A percentile compares a stretch with the other conserved stretches of the same genome.
phyloP scores from a whole-genome alignment of 2,888 invertebrate species.

The Cheilosia urbana region DNA sequence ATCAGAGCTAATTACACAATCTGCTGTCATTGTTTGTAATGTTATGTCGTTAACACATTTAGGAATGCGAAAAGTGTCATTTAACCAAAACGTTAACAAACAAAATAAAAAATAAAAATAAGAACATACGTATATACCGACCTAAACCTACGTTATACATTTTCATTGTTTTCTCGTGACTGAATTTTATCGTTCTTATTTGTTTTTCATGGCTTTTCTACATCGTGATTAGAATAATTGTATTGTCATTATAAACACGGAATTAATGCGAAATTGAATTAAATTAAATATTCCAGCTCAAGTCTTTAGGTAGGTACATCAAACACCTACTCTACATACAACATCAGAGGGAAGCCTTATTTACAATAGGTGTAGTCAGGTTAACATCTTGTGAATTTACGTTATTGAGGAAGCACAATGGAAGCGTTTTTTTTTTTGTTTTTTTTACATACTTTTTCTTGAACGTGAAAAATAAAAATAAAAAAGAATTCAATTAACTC shows the following conservation, averaged over 20 bases:
- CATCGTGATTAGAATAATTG: slow-evolving; percentile 22
- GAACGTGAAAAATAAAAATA: no score
- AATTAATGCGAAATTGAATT: slow-evolving; percentile 22
- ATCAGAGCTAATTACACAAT: slow-evolving; percentile 64
- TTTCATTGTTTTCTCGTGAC: slow-evolving; percentile 44
- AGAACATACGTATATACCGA: not conserved
- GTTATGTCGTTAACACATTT: slow-evolving; percentile 58
- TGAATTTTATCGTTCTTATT: slow-evolving; percentile 35
- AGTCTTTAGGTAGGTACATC: not conserved
- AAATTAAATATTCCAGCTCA: slow-evolving; percentile 9
- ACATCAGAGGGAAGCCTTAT: no score
- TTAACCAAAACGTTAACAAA: not conserved
- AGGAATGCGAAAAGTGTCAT: slow-evolving; percentile 1
- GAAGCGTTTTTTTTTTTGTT: no score
- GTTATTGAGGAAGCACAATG: no score
- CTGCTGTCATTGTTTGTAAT: slow-evolving; percentile 55
- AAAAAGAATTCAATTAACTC: no score
- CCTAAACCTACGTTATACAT: not conserved
- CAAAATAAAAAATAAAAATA: no score
- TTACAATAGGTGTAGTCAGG: no score
- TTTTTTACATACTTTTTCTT: no score
- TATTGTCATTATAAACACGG: slow-evolving; percentile 7
- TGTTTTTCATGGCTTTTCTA: slow-evolving; percentile 9
- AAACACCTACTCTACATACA: no score
- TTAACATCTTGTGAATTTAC: no score